Evolutionary conservation across 2,797 vertebrate species (phyloP).

Genomic region (Adrianichthys oophorus): DNA sequence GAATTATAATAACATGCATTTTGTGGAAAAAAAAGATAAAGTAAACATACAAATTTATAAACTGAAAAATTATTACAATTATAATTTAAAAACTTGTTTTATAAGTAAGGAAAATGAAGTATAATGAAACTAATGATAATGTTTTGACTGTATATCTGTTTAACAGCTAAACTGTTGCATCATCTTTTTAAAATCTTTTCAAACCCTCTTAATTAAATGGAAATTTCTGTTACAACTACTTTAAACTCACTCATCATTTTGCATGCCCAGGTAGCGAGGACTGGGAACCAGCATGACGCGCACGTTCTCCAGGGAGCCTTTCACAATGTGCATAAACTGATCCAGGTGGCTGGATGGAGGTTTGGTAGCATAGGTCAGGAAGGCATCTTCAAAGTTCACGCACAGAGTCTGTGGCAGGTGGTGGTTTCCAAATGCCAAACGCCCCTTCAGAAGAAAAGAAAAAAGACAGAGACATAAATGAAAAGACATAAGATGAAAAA

Average conservation of each 20-base stretch:
- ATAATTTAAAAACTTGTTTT: too few species aligned
- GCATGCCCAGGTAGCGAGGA: slow-evolving; percentile 92
- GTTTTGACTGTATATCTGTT: too few species aligned
- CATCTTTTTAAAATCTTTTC: too few species aligned
- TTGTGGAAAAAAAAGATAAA: too few species aligned
- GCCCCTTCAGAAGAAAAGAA: slow-evolving; percentile 79
- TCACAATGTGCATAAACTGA: slow-evolving; percentile 97
- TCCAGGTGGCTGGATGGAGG: slow-evolving; percentile 97
- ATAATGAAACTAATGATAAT: too few species aligned
- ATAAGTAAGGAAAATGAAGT: too few species aligned
- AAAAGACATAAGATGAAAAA: not conserved
- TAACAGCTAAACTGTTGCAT: too few species aligned
- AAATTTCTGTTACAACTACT: not conserved
- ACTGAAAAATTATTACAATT: too few species aligned
- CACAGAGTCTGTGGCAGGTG: slow-evolving; percentile 95
- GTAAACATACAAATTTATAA: too few species aligned
- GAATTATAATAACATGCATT: too few species aligned
- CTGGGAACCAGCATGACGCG: slow-evolving; percentile 98
- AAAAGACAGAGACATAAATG: not conserved
- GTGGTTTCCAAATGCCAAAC: slow-evolving; percentile 96
- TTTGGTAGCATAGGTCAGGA: slow-evolving; percentile 95
- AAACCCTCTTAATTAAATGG: not conserved
- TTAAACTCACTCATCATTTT: slow-evolving; percentile 92
- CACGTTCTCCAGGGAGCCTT: slow-evolving; percentile 96
- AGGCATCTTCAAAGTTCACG: slow-evolving; percentile 96